Base-by-base conservation (phyloP, 1,140 invertebrate species). In the Danaus melanippus region DNA sequence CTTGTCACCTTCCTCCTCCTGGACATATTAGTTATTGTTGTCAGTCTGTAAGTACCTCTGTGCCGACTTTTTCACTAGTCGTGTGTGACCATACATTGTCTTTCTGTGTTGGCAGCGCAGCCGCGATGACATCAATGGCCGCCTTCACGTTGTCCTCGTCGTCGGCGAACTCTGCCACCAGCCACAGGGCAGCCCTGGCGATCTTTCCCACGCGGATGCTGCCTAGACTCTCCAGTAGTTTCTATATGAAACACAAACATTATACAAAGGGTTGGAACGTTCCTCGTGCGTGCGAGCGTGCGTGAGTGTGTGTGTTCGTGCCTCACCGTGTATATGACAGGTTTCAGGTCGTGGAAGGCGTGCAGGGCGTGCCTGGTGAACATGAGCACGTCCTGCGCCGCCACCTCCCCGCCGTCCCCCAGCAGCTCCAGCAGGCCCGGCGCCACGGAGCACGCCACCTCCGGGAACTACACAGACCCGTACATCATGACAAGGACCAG, bases 101-200 rank as follows among this genome's bases (percentile, higher is more conserved):
- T 32, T 32, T 32, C 2, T 32, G 21, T 32, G 98, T 92, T 43
- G 99, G 92, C 9, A 98, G 84, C 32, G 93, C 91, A 56, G 92
- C 88, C 58, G 92, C 90, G 17, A 98, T 89, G 60, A 92, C 91
- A 47, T 89, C 90, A 77, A 98, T 91, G 0, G 97, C 93, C 54
- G 91, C 90, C 53, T 93, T 89, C 39, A 97, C 96, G 62, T 97
- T 94, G 4, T 92, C 89, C 8, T 91, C 86, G 0, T 89, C 90
- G 15, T 92, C 92, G 0, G 96, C 95, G 82, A 98, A 99, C 87
- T 99, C 98, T 39, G 97, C 97, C 41, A 99, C 89, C 70, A 99
- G 97, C 98, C 98, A 99, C n/a, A 99, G 87, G 2, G 97, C 95
- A 6, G 96, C 94, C 60, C 97, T 92, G 68, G 97, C 94, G n/a